Percentiles rank a stretch among this genome's conserved stretches.
phyloP scores from a whole-genome alignment of 2,888 invertebrate species.

The Heteropelma amictum region DNA sequence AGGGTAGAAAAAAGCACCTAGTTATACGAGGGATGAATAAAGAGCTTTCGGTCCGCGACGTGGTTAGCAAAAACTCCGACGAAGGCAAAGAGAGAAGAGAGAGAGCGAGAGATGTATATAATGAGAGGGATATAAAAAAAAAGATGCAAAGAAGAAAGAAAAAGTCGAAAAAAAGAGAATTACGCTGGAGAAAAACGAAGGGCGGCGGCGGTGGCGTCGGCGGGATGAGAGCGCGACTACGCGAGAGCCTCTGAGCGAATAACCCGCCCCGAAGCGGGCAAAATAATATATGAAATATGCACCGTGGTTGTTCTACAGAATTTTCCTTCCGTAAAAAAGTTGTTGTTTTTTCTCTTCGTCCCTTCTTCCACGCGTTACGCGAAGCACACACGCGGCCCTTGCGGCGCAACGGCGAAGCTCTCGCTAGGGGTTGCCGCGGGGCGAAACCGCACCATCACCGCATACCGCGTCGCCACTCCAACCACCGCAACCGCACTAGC shows the following conservation, averaged over 20 bases:
- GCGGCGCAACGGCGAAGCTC: neutral
- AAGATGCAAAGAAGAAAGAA: constrained; percentile 5
- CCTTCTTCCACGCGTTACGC: neutral
- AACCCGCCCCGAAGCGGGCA: constrained; percentile 71
- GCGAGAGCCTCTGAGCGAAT: constrained; percentile 75
- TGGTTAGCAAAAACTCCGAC: constrained; percentile 21
- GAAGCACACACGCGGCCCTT: no score
- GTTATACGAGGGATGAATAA: constrained; percentile 34
- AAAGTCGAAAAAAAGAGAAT: constrained; percentile 30
- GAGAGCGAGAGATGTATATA: constrained; percentile 10
- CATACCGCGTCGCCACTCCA: constrained; percentile 35
- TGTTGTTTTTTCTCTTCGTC: constrained; percentile 45
- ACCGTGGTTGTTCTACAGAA: constrained; percentile 70
- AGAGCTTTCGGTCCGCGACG: constrained; percentile 37
- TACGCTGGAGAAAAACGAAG: constrained; percentile 63
- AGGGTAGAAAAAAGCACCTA: constrained; percentile 14
- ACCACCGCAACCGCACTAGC: constrained; percentile 50
- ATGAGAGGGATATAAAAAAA: constrained; percentile 27
- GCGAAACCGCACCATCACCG: constrained; percentile 49
- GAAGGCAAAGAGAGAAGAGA: neutral
- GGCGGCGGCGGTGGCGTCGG: no score
- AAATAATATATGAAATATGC: constrained; percentile 78
- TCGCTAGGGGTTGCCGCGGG: constrained; percentile 32
- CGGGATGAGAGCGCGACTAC: constrained; percentile 52
- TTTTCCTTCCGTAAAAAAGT: constrained; percentile 67